Evolutionary conservation across 2,888 invertebrate species (phyloP), one percentile per base, ranked within the genome.

Genomic region (Deilephila elpenor): DNA sequence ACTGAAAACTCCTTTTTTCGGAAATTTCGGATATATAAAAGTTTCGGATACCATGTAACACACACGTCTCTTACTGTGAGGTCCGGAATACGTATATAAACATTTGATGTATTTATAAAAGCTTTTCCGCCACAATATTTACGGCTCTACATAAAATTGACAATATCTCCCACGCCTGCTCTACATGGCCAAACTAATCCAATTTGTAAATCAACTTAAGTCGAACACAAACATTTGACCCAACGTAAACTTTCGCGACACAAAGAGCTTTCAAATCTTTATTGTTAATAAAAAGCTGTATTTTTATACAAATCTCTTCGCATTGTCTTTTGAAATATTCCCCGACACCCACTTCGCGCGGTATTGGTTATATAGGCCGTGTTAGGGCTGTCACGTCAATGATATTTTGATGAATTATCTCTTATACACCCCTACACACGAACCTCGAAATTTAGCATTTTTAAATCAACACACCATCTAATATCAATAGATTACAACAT

Each of bases 191-290:
- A 25, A 67, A 67, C 44, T 67, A 67, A 67, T 67, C 51, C 67
- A 11, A 51, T 67, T 64, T 64, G 51, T 67, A 67, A 67, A 67
- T 67, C 67, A 17, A 51, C 25, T 67, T 67, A 51, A 67, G 20
- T 37, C 67, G 14, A 67, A 44, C 67, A 67, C 67, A 64, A 64
- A 64, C 67, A 67, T 67, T 51, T 51, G 67, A 67, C 51, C 67
- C 67, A 51, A 44, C 51, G 44, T 67, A 67, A 67, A 67, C 67
- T 51, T 67, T 64, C 11, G 64, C 64, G 14, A 51, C 67, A 67
- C 67, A 67, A 67, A 67, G 67, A 67, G 67, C 25, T 44, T 67
- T 51, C 56, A 4, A 67, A 67, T 25, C 67, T 67, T 67, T 67
- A 67, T 67, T 25, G 67, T 67, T 67, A 67, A 67, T 67, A 67